Evolutionary conservation across 1,140 invertebrate species (phyloP).

Genomic region (Listronotus oregonensis): DNA sequence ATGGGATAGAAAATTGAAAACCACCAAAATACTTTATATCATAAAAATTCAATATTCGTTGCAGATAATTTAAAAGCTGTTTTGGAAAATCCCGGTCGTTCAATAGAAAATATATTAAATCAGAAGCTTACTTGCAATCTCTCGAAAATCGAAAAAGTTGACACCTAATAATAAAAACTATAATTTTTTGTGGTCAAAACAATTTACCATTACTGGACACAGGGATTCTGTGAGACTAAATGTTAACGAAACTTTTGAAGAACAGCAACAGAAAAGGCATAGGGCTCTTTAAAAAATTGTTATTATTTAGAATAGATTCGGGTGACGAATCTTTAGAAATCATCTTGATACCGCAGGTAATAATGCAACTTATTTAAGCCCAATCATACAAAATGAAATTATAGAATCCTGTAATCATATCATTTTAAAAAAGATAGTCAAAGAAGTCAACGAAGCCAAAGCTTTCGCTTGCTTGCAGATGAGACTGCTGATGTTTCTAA

Average conservation of each 20-base stretch:
- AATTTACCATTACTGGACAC: neutral
- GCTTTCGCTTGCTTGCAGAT: conserved; percentile 3
- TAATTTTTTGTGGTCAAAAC: neutral
- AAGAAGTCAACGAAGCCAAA: conserved; percentile 9
- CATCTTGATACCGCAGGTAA: too few relatives aligned
- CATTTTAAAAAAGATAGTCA: conserved; percentile 1
- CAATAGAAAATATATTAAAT: neutral
- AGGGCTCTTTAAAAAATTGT: neutral
- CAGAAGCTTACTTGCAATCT: neutral
- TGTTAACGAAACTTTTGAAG: neutral
- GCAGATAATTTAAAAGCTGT: too few relatives aligned
- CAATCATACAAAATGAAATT: conserved; percentile 11
- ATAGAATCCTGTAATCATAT: conserved; percentile 8
- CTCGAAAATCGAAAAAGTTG: neutral
- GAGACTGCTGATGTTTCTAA: conserved; percentile 12
- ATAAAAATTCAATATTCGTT: too few relatives aligned
- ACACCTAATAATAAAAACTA: neutral
- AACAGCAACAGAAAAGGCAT: neutral
- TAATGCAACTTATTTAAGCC: conserved; percentile 9
- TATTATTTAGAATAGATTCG: neutral
- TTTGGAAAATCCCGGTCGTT: too few relatives aligned
- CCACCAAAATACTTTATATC: too few relatives aligned
- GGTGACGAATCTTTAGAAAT: neutral
- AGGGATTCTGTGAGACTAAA: neutral
- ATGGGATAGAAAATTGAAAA: too few relatives aligned